Evolutionary conservation across 2,888 invertebrate species (phyloP), one percentile per base, ranked within the genome.

Genomic region (Perithous albicinctus): DNA sequence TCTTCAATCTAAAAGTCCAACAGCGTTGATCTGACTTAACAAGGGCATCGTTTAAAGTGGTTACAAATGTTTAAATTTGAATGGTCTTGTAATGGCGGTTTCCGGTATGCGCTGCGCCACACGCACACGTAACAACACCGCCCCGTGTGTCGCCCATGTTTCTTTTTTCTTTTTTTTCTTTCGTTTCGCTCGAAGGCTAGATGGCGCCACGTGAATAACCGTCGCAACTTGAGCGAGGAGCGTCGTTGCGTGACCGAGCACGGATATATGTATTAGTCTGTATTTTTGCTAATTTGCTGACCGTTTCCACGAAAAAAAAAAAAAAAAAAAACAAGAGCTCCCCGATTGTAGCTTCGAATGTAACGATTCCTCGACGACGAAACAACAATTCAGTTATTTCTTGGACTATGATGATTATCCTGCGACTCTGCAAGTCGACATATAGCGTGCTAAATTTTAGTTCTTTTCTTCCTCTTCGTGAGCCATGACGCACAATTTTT

Each of bases 1-100:
- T 72, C 61, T 54, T 79, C 72, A 82, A 82, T 79, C 76, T 46
- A 54, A 59, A 59, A 67, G 54, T 56, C 23, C 48, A 64, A 43
- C 8, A 74, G 64, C 69, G 66, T 35, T 76, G 78, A 79, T 82
- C 46, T 51, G 75, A 63, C 59, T 72, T 77, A 76, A 80, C 80
- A 38, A 77, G 66, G 18, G 29, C 67, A 15, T 61, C 72, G 66
- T 77, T 77, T 72, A 18, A 54, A 72, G 67, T 72, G 32, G 66
- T 76, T 79, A 67, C 75, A 61, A 72, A 76, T 79, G 78, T 82
- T 82, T 82, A 79, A 82, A 82, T 82, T 82, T 79, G 82, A 82
- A 82, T 79, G 72, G 23, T 59, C 20, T 32, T 5, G 67, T 79
- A 82, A 82, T 82, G 72, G 76, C 59, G 72, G 67, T 79, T 82